Conservation (phyloP, 2,888 invertebrate species). For the Cantharis nigra region DNA sequence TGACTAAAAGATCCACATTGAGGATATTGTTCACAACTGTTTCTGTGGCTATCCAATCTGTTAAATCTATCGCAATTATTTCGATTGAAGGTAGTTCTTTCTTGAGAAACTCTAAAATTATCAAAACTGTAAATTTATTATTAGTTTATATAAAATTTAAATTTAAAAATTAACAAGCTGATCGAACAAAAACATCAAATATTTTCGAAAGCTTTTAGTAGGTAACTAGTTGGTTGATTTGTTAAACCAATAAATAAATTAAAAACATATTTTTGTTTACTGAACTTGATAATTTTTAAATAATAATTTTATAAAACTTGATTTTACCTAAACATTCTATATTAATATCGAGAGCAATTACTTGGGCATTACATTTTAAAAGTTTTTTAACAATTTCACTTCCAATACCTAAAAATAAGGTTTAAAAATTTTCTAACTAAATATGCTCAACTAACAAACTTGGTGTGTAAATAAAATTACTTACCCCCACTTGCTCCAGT, state of each 20-base stretch:
- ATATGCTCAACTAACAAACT: neutral
- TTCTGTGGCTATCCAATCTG: slow-evolving; percentile 76
- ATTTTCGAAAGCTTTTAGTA: too few relatives aligned
- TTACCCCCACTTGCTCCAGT: slow-evolving; percentile 89
- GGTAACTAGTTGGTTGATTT: too few relatives aligned
- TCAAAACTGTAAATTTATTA: too few relatives aligned
- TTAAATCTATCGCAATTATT: slow-evolving; percentile 71
- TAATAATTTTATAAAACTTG: too few relatives aligned
- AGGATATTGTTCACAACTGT: slow-evolving; percentile 62
- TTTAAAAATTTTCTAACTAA: neutral
- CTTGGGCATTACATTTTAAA: slow-evolving; percentile 71
- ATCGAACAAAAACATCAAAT: too few relatives aligned
- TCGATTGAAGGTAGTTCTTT: slow-evolving; percentile 66
- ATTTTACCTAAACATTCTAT: slow-evolving; percentile 61
- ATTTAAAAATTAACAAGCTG: too few relatives aligned
- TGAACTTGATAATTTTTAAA: too few relatives aligned
- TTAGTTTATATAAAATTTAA: too few relatives aligned
- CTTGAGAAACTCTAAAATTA: slow-evolving; percentile 56
- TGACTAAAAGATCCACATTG: slow-evolving; percentile 82
- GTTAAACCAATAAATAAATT: too few relatives aligned
- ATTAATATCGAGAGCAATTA: slow-evolving; percentile 77
- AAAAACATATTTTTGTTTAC: too few relatives aligned
- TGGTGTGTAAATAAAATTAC: slow-evolving; percentile 3
- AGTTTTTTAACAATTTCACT: slow-evolving; percentile 72
- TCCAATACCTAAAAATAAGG: slow-evolving; percentile 57